Conservation (phyloP, 2,888 invertebrate genomes). For the Synanthedon formicaeformis region DNA sequence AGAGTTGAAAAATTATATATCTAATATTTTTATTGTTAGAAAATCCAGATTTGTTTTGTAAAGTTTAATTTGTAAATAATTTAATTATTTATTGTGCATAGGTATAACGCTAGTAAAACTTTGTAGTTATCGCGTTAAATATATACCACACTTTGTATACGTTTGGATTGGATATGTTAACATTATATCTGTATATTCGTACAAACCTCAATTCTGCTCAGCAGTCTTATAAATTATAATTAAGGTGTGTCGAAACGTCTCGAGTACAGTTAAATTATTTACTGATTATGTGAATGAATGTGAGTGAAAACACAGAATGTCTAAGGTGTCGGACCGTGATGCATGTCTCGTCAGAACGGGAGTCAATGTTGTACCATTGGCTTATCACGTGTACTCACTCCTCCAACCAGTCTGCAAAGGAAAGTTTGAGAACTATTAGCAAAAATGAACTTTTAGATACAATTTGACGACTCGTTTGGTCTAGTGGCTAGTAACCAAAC, state of each 20-base stretch:
- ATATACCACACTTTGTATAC: neutral
- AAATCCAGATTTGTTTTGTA: no score
- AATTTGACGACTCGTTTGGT: no score
- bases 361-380: conserved; percentile 38
- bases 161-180: conserved; percentile 40
- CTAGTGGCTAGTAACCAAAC: no score
- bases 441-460: no score
- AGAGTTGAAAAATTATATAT: no score
- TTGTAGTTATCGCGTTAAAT: no score
- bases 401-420: conserved; percentile 89
- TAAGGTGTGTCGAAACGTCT: conserved; percentile 22
- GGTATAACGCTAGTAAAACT: no score
- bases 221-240: conserved; percentile 55
- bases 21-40: no score
- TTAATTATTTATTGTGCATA: no score
- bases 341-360: conserved; percentile 15
- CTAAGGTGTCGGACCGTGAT: conserved; percentile 18
- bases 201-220: conserved; percentile 63
- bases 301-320: conserved; percentile 46
- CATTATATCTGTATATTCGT: conserved; percentile 25
- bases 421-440: conserved; percentile 12
- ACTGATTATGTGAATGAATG: conserved; percentile 14
- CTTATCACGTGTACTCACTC: conserved; percentile 94
- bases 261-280: conserved; percentile 6
- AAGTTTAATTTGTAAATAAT: no score